A percentile compares a stretch with the other conserved stretches of the same genome.
Evolutionary conservation across 2,797 vertebrate genomes (phyloP).

Genomic region (Rhinella marina): DNA sequence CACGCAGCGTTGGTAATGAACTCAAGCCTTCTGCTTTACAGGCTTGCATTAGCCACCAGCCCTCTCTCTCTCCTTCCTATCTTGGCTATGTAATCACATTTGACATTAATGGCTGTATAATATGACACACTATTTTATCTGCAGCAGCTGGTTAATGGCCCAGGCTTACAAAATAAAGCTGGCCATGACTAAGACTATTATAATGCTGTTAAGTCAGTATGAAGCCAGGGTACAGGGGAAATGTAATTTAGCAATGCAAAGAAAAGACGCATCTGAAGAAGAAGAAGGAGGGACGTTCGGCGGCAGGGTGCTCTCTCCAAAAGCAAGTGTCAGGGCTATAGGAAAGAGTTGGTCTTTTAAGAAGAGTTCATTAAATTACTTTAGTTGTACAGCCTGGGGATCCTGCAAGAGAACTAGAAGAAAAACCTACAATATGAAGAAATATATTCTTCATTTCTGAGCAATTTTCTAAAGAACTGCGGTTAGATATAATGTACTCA

Average conservation of each 20-base stretch:
- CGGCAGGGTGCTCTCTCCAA: not conserved
- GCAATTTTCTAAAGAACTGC: not conserved
- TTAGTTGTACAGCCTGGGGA: constrained; percentile 1
- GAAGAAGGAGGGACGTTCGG: not conserved
- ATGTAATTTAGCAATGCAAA: constrained; percentile 62
- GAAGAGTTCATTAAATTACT: constrained; percentile 43
- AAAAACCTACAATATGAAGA: constrained; percentile 37
- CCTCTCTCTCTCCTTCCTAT: constrained; percentile 51
- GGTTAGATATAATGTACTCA: not conserved
- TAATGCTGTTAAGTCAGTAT: constrained; percentile 57
- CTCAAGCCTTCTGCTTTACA: constrained; percentile 47
- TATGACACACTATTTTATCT: constrained; percentile 61
- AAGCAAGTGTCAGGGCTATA: constrained; percentile 29
- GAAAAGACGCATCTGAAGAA: constrained; percentile 31
- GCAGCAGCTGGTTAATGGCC: constrained; percentile 64
- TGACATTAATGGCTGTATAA: constrained; percentile 15
- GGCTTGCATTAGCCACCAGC: constrained; percentile 47
- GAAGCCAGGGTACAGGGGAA: constrained; percentile 33
- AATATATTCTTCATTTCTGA: constrained; percentile 31
- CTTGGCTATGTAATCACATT: constrained; percentile 56
- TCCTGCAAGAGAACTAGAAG: not conserved
- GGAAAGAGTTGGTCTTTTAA: constrained; percentile 27
- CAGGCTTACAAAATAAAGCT: constrained; percentile 58
- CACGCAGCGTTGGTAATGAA: constrained; percentile 57
- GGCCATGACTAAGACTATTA: constrained; percentile 56